A percentile compares a stretch with the other conserved stretches of the same genome.
phyloP scores from a whole-genome alignment of 2,113 vertebrate genomes.

The Equus przewalskii region DNA sequence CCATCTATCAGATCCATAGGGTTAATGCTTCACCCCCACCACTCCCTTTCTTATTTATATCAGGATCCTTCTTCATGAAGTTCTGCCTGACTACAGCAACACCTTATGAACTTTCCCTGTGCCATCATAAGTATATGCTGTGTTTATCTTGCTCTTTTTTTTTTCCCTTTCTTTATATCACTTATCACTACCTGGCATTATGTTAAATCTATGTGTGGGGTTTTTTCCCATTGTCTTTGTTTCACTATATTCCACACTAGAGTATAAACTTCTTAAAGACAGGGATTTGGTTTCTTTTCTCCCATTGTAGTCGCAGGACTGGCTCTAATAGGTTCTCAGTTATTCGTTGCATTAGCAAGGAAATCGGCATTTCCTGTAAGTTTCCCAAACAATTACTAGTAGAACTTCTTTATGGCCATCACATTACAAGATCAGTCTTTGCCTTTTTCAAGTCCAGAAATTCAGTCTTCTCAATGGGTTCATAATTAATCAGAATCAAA shows the following conservation, averaged over 20 bases:
- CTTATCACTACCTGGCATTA: not conserved
- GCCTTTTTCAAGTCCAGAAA: not conserved
- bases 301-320: not conserved
- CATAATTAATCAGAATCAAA: not conserved
- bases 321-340: not conserved
- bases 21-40: not conserved
- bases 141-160: not conserved
- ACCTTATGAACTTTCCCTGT: not conserved
- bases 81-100: not conserved
- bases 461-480: not conserved
- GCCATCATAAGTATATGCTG: not conserved
- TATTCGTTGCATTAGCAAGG: not conserved
- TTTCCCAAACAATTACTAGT: not conserved
- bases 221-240: not conserved
- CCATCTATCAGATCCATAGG: not conserved
- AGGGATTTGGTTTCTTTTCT: not conserved
- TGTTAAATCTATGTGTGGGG: no score
- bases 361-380: not conserved
- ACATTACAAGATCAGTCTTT: not conserved
- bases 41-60: not conserved
- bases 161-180: not conserved
- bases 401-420: not conserved
- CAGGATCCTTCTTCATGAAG: not conserved
- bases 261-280: not conserved
- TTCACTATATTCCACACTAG: not conserved